phyloP scores from a whole-genome alignment of 2,888 invertebrate species.

The Agonopterix arenella region DNA sequence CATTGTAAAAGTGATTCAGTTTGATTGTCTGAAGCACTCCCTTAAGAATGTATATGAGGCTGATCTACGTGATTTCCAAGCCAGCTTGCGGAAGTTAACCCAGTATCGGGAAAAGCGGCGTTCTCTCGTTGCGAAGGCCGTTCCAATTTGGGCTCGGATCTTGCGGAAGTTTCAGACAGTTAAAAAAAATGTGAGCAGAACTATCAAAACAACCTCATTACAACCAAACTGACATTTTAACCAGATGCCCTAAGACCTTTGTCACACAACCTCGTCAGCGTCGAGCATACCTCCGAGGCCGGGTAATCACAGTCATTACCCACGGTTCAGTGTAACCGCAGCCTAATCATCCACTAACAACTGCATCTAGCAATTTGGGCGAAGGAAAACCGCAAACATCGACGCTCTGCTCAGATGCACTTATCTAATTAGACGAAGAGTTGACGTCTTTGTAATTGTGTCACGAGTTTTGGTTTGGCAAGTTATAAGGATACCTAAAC shows the following conservation, averaged over 20 bases:
- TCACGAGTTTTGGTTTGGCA: slow-evolving; percentile 13
- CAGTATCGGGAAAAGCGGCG: too few species aligned
- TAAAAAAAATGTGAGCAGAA: background rate
- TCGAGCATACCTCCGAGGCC: slow-evolving; percentile 14
- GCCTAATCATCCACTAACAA: slow-evolving; percentile 11
- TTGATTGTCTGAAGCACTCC: too few species aligned
- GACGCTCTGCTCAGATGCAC: slow-evolving; percentile 13
- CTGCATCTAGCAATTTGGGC: slow-evolving; percentile 24
- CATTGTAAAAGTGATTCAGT: too few species aligned
- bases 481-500: too few species aligned
- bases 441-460: slow-evolving; percentile 20
- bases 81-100: too few species aligned
- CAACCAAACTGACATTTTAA: slow-evolving; percentile 3
- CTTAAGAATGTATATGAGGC: too few species aligned
- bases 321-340: slow-evolving; percentile 19
- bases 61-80: too few species aligned
- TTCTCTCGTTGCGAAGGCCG: too few species aligned
- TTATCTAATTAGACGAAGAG: slow-evolving; percentile 22
- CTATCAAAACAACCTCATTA: background rate
- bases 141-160: too few species aligned
- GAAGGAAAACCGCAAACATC: slow-evolving; percentile 21
- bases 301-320: slow-evolving; percentile 21
- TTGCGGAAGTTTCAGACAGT: too few species aligned
- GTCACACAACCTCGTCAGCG: background rate
- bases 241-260: slow-evolving; percentile 1